Evolutionary conservation across 2,113 vertebrate species (phyloP).

Genomic region (Cyphomyrus plagiostoma): DNA sequence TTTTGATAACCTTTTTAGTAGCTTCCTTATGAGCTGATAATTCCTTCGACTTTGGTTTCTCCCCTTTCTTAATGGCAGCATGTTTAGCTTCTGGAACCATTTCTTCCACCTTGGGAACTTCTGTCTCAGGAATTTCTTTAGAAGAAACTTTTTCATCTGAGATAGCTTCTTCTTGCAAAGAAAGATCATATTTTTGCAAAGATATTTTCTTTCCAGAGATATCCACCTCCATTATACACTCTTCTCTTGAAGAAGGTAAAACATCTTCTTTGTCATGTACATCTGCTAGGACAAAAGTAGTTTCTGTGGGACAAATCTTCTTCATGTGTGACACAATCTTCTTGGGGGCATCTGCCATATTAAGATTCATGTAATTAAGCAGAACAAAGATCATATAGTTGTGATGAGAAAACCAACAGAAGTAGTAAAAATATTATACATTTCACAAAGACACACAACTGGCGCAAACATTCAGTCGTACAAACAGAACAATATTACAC

Average conservation of each 20-base stretch:
- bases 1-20: background rate
- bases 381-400: background rate
- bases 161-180: background rate
- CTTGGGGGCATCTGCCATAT: background rate
- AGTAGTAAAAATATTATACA: background rate
- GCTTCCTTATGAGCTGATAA: background rate
- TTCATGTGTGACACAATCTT: constrained; percentile 1
- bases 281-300: background rate
- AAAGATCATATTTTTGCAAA: background rate
- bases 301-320: background rate
- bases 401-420: background rate
- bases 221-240: background rate
- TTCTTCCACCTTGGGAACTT: background rate
- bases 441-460: background rate
- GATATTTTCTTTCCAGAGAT: background rate
- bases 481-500: background rate
- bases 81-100: background rate
- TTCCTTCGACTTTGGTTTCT: background rate
- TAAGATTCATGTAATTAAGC: background rate
- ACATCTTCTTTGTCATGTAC: background rate
- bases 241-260: background rate
- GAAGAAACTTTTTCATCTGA: background rate
- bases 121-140: background rate
- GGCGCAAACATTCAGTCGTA: background rate
- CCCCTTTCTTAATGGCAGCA: background rate